phyloP scores from a whole-genome alignment of 1,140 invertebrate genomes.

The Eufriesea mexicana region DNA sequence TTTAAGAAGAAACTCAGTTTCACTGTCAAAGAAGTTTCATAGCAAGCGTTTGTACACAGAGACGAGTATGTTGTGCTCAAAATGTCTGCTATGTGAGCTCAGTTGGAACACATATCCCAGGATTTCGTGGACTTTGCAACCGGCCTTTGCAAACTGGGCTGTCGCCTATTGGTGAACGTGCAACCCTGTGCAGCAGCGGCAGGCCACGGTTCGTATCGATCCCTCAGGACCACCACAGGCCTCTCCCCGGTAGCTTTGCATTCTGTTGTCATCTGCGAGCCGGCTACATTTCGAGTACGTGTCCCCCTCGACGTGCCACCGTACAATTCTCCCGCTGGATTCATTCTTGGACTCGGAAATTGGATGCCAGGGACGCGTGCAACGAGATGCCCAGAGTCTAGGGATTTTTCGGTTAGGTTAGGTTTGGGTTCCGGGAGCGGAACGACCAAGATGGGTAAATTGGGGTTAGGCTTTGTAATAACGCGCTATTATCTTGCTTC shows the following conservation, averaged over 20 bases:
- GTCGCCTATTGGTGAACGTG: slow-evolving; percentile 58
- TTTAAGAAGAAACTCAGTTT: too few relatives aligned
- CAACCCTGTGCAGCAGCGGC: slow-evolving; percentile 40
- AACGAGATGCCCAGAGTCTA: background rate
- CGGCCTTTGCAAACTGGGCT: slow-evolving; percentile 19
- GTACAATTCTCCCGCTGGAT: background rate
- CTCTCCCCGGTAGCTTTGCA: slow-evolving; percentile 51
- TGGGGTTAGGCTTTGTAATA: background rate
- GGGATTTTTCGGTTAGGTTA: background rate
- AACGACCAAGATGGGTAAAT: background rate
- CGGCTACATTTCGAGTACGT: slow-evolving; percentile 41
- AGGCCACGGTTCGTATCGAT: slow-evolving; percentile 74
- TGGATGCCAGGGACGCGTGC: background rate
- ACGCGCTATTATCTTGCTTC: too few relatives aligned
- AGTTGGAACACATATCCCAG: background rate
- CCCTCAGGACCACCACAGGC: slow-evolving; percentile 67
- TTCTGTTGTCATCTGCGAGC: slow-evolving; percentile 52
- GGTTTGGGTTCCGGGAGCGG: background rate
- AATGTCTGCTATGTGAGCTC: too few relatives aligned
- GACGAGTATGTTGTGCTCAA: too few relatives aligned
- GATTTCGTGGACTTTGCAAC: background rate
- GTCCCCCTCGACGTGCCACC: background rate
- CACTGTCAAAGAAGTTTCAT: too few relatives aligned
- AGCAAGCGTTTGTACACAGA: too few relatives aligned
- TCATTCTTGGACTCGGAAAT: background rate